phyloP scores from a whole-genome alignment of 2,797 vertebrate genomes.

The Tangara arthus region DNA sequence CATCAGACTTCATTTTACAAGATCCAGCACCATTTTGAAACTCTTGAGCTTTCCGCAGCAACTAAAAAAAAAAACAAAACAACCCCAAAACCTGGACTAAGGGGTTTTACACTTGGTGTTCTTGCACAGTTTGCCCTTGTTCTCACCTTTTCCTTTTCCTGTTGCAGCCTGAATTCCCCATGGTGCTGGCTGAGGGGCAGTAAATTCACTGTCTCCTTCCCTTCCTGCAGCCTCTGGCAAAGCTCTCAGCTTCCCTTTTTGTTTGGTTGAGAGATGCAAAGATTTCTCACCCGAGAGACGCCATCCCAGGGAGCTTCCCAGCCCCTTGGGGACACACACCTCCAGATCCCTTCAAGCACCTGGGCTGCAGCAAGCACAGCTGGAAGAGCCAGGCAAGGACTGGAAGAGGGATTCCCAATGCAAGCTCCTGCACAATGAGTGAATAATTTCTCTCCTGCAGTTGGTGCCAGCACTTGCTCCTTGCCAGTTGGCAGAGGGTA shows the following conservation, averaged over 20 bases:
- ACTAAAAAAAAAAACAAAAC: background rate
- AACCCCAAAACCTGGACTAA: too few species aligned
- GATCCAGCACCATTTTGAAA: background rate
- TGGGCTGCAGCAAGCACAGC: background rate
- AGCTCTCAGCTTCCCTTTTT: background rate
- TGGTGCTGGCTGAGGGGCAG: background rate
- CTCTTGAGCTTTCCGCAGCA: background rate
- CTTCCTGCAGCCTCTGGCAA: background rate
- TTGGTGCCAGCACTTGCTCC: background rate
- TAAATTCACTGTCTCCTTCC: background rate
- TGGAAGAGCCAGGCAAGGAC: background rate
- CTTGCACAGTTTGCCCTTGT: background rate
- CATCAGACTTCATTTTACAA: background rate
- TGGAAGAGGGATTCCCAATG: background rate
- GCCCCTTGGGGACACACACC: accelerated
- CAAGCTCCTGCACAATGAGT: background rate
- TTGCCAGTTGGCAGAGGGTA: slow-evolving; percentile 25
- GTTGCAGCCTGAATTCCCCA: background rate
- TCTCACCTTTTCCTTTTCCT: background rate
- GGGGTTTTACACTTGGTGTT: background rate
- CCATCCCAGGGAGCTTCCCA: background rate
- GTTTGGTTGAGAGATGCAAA: accelerated
- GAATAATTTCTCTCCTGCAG: background rate
- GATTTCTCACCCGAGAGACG: background rate
- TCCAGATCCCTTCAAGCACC: background rate